A percentile compares a stretch with the other conserved stretches of the same genome.
Conservation (phyloP, 2,113 vertebrate genomes). For the Raja brachyura region DNA sequence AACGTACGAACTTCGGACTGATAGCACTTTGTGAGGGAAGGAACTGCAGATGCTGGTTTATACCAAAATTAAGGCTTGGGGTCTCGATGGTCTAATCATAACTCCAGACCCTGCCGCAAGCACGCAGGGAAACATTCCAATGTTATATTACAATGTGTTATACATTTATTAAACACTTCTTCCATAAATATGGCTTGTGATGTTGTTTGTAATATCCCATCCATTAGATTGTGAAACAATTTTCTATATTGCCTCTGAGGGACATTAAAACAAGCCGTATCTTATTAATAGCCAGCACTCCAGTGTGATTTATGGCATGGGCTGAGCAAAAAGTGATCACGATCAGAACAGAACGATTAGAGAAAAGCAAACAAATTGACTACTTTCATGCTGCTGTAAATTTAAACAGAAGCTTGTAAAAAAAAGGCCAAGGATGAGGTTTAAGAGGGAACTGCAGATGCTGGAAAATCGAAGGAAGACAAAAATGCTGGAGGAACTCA, state of each 20-base stretch:
- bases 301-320: not conserved
- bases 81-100: not conserved
- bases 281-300: not conserved
- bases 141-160: not conserved
- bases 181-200: not conserved
- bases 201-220: not conserved
- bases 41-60: too few species aligned
- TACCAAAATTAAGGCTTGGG: too few species aligned
- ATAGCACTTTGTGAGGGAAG: too few species aligned
- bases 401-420: slow-evolving; percentile 31
- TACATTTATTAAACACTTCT: not conserved
- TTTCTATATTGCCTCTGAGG: not conserved
- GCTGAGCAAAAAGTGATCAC: not conserved
- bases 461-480: too few species aligned
- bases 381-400: slow-evolving; percentile 16
- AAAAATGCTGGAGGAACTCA: not conserved
- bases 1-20: too few species aligned
- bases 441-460: too few species aligned
- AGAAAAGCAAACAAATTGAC: slow-evolving; percentile 18
- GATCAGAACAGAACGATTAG: not conserved
- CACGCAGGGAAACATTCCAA: not conserved
- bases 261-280: not conserved
- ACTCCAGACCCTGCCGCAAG: not conserved
- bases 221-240: not conserved
- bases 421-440: not conserved